phyloP scores from a whole-genome alignment of 2,888 invertebrate species.

The Drosophila tanythrix region DNA sequence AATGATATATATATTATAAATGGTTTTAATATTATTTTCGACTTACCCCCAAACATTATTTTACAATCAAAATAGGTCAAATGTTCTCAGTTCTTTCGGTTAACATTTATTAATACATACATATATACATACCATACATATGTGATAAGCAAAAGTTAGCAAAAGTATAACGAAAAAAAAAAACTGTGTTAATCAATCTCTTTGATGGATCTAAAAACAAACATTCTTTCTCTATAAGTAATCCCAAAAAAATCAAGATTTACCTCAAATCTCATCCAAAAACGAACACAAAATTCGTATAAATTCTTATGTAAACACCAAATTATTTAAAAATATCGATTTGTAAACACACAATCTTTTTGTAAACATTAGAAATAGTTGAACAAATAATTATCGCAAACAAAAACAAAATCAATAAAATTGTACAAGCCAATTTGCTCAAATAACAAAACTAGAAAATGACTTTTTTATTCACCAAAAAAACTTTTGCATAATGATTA shows the following conservation, averaged over 20 bases:
- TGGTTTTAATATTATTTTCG: slow-evolving; percentile 40
- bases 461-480: slow-evolving; percentile 9
- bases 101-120: slow-evolving; percentile 17
- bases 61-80: slow-evolving; percentile 45
- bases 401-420: slow-evolving; percentile 79
- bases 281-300: slow-evolving; percentile 17
- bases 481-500: neutral
- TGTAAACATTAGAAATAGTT: slow-evolving; percentile 66
- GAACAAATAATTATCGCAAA: slow-evolving; percentile 29
- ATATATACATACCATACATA: slow-evolving; percentile 12
- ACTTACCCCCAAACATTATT: slow-evolving; percentile 39
- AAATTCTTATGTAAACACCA: slow-evolving; percentile 22
- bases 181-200: slow-evolving; percentile 77
- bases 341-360: slow-evolving; percentile 26
- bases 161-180: slow-evolving; percentile 27
- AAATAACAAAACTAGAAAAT: slow-evolving; percentile 68
- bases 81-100: slow-evolving; percentile 55
- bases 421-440: slow-evolving; percentile 84
- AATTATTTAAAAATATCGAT: slow-evolving; percentile 24
- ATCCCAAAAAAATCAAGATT: slow-evolving; percentile 12
- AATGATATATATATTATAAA: slow-evolving; percentile 33
- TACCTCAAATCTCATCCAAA: slow-evolving; percentile 17
- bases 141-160: slow-evolving; percentile 54
- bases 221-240: slow-evolving; percentile 32
- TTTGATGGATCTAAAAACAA: slow-evolving; percentile 73